Percentiles rank a stretch among this genome's conserved stretches.
Conservation (phyloP, 2,888 invertebrate species). For the Phania funesta region DNA sequence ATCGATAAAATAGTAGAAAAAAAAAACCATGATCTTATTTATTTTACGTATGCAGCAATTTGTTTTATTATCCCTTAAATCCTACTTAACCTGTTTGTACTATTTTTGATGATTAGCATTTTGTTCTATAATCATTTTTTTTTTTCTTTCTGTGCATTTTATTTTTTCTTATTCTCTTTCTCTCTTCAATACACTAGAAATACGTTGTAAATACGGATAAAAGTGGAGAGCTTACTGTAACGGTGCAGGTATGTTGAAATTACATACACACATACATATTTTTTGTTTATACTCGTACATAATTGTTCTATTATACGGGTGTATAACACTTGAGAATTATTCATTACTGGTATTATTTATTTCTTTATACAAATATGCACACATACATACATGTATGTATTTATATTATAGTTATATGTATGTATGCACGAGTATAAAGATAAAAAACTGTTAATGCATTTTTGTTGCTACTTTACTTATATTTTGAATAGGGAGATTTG, state of each 20-base stretch:
- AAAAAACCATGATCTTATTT: constrained; percentile 17
- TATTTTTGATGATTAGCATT: constrained; percentile 1
- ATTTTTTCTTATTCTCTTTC: neutral
- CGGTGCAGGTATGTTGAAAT: constrained; percentile 85
- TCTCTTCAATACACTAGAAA: constrained; percentile 84
- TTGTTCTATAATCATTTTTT: neutral
- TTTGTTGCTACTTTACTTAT: constrained; percentile 31
- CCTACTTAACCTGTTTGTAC: constrained; percentile 32
- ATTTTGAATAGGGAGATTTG: constrained; percentile 87
- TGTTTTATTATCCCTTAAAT: constrained; percentile 37
- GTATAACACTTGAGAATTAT: neutral
- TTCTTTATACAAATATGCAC: neutral
- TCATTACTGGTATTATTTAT: too few relatives aligned
- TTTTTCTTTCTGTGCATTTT: constrained; percentile 27
- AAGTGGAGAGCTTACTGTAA: constrained; percentile 88
- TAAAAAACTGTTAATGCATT: neutral
- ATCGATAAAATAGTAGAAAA: constrained; percentile 27
- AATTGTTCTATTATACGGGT: neutral
- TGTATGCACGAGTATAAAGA: too few relatives aligned
- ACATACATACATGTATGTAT: too few relatives aligned
- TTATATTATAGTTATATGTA: too few relatives aligned
- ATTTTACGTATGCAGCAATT: constrained; percentile 23
- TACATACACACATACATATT: neutral
- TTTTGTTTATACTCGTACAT: neutral
- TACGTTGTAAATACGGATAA: constrained; percentile 87